phyloP scores from a whole-genome alignment of 2,888 invertebrate genomes.

The Odontocolon sp. region DNA sequence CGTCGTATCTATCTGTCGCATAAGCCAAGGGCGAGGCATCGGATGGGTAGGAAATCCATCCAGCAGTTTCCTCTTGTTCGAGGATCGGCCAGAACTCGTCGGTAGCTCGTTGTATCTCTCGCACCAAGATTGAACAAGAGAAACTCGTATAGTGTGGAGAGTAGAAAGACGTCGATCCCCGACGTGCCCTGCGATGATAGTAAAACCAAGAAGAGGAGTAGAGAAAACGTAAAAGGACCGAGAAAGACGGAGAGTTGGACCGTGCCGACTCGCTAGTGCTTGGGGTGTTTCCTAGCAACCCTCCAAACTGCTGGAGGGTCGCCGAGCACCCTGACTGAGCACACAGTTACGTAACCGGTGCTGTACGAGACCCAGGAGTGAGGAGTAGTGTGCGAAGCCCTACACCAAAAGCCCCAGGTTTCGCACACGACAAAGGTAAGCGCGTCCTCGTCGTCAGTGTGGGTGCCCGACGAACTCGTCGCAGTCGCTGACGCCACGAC shows the following conservation, averaged over 20 bases:
- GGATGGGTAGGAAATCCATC: no score
- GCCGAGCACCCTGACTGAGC: conserved; percentile 53
- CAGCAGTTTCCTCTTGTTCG: no score
- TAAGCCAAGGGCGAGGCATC: no score
- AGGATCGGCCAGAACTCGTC: no score
- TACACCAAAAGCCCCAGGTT: conserved; percentile 41
- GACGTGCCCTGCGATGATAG: conserved; percentile 30
- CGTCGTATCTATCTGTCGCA: no score
- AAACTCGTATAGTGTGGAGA: no score
- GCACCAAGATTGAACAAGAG: no score
- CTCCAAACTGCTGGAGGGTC: conserved; percentile 76
- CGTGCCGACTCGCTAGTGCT: conserved; percentile 55
- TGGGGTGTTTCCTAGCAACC: conserved; percentile 80
- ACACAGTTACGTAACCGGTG: conserved; percentile 68
- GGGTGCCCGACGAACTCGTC: not conserved
- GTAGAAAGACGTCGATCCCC: no score
- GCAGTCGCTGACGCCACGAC: not conserved
- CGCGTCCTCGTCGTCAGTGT: conserved; percentile 8
- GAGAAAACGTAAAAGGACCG: conserved; percentile 14
- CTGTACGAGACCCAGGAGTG: conserved; percentile 18
- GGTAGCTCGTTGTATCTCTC: no score
- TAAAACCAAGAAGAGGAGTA: not conserved
- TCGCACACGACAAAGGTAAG: conserved; percentile 14
- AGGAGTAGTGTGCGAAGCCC: conserved; percentile 21
- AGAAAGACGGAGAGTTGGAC: conserved; percentile 66